Evolutionary conservation across 2,113 vertebrate genomes (phyloP).

Genomic region (Helogale parvula): DNA sequence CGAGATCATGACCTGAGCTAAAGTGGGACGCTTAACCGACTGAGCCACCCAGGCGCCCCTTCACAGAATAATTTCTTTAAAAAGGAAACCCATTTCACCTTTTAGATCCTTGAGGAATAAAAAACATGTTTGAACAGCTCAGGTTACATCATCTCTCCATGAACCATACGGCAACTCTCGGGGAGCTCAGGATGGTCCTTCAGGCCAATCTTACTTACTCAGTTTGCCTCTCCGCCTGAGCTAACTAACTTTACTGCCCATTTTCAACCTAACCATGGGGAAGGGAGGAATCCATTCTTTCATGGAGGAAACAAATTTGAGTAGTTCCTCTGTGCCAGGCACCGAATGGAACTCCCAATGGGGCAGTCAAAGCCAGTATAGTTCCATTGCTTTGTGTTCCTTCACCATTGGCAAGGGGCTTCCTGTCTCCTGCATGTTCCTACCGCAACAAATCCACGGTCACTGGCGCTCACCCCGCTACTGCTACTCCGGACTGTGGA

Average conservation of each 20-base stretch:
- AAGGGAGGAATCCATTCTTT: not conserved
- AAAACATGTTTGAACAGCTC: not conserved
- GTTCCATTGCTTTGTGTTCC: not conserved
- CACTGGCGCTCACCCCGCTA: not conserved
- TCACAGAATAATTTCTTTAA: too few relatives aligned
- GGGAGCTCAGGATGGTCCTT: not conserved
- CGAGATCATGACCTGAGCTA: too few relatives aligned
- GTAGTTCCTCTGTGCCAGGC: not conserved
- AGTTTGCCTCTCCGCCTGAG: not conserved
- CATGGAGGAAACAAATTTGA: not conserved
- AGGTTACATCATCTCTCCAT: not conserved
- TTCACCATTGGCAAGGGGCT: not conserved
- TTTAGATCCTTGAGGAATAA: not conserved
- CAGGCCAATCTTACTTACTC: not conserved
- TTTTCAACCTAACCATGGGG: not conserved
- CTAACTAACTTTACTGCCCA: not conserved
- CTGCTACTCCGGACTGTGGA: not conserved
- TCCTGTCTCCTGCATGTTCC: not conserved
- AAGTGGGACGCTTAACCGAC: too few relatives aligned
- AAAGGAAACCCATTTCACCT: not conserved
- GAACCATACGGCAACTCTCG: not conserved
- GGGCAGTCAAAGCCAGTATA: not conserved
- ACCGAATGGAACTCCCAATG: not conserved
- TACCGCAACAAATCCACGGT: not conserved
- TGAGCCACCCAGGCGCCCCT: too few relatives aligned